Percentiles rank a stretch among this genome's conserved stretches.
Evolutionary conservation across 1,140 invertebrate species (phyloP).

Genomic region (Phenacoccus solenopsis): DNA sequence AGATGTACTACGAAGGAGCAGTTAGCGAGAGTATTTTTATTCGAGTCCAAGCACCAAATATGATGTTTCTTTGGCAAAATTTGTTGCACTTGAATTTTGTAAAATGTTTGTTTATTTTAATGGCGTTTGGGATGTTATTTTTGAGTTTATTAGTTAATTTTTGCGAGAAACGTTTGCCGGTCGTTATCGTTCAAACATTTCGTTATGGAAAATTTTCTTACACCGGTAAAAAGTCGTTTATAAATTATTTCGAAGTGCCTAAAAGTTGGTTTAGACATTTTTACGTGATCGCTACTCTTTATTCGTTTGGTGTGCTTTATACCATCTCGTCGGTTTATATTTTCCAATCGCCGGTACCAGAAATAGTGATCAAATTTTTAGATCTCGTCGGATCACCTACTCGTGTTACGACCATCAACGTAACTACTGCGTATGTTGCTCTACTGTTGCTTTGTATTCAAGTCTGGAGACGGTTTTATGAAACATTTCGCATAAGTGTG

Average conservation of each 20-base stretch:
- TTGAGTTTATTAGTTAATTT: constrained; percentile 44
- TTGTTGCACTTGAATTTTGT: constrained; percentile 24
- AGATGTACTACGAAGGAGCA: too few species aligned
- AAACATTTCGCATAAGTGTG: constrained; percentile 59
- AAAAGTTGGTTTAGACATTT: constrained; percentile 64
- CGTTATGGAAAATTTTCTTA: constrained; percentile 54
- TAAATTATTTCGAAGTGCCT: constrained; percentile 47
- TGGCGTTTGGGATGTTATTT: constrained; percentile 35
- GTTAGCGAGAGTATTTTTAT: too few species aligned
- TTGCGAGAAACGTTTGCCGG: constrained; percentile 47
- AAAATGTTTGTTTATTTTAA: constrained; percentile 35
- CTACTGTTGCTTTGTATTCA: constrained; percentile 50
- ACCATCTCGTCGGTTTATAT: constrained; percentile 39
- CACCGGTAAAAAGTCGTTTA: constrained; percentile 36
- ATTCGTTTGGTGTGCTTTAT: constrained; percentile 37
- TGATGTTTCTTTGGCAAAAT: not conserved
- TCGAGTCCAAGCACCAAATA: too few species aligned
- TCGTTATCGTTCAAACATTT: constrained; percentile 43
- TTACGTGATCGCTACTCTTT: constrained; percentile 48
- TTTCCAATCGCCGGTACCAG: constrained; percentile 33
- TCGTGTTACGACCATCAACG: constrained; percentile 36
- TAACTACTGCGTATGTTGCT: constrained; percentile 42
- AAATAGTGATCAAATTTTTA: constrained; percentile 36
- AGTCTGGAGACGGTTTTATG: constrained; percentile 58
- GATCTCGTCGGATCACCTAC: constrained; percentile 37